Conservation (phyloP, 2,113 vertebrate species). For the Oncorhynchus kisutch region DNA sequence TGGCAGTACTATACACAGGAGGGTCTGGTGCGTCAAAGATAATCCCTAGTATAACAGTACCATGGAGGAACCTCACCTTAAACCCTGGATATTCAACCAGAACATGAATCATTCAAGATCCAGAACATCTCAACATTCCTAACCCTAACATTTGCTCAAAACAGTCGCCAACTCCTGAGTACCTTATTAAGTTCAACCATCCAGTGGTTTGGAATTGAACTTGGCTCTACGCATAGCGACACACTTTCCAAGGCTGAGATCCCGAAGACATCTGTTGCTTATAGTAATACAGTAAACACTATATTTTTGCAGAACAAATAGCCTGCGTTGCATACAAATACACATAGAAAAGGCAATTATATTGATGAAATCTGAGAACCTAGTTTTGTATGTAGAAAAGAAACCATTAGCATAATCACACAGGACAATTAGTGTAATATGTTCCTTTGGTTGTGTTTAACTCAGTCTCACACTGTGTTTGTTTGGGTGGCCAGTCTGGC, state of each 20-base stretch:
- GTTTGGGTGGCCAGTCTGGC: slow-evolving; percentile 21
- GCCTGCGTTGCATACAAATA: no score
- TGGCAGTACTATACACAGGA: slow-evolving; percentile 10
- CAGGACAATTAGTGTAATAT: not conserved
- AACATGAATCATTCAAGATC: slow-evolving; percentile 26
- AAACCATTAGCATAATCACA: not conserved
- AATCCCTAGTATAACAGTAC: slow-evolving; percentile 46
- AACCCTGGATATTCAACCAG: slow-evolving; percentile 12
- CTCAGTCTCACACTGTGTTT: slow-evolving; percentile 28
- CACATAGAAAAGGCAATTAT: no score
- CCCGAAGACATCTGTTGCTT: no score
- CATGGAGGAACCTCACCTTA: slow-evolving; percentile 25
- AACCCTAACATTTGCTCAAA: slow-evolving; percentile 36
- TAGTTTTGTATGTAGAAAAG: no score
- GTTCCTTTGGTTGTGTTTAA: slow-evolving; percentile 1
- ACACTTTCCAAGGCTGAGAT: no score
- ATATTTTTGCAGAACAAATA: no score
- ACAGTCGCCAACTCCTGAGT: not conserved
- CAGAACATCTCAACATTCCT: slow-evolving; percentile 24
- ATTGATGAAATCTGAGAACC: no score
- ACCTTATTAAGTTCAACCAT: not conserved
- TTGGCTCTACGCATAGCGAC: no score
- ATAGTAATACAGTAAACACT: no score
- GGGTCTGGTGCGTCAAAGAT: slow-evolving; percentile 18
- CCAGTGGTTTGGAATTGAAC: no score